Evolutionary conservation across 2,113 vertebrate genomes (phyloP).

Genomic region (Solea senegalensis): DNA sequence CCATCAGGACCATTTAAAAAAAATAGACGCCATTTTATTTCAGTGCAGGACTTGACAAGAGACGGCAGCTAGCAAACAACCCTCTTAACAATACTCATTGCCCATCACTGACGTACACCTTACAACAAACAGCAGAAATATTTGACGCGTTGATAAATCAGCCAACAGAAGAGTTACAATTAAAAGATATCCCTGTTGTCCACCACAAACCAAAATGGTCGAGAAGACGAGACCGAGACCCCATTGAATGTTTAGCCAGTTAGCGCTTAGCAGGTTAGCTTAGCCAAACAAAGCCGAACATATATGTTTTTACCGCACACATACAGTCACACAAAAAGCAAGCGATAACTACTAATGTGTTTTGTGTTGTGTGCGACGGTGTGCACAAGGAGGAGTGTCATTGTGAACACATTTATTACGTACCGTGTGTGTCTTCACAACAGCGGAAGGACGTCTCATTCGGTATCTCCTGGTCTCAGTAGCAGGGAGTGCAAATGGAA

Average conservation of each 20-base stretch:
- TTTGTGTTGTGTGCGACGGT: background rate
- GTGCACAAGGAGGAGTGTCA: background rate
- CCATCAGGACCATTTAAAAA: conserved; percentile 23
- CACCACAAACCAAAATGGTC: conserved; percentile 57
- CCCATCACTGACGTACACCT: background rate
- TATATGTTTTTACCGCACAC: background rate
- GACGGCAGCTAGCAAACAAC: conserved; percentile 19
- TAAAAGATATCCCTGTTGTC: background rate
- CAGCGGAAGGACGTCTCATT: conserved; percentile 5
- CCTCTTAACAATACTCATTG: conserved; percentile 11
- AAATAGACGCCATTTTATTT: conserved; percentile 76
- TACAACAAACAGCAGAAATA: fast-evolving
- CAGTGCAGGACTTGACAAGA: background rate
- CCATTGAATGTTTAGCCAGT: conserved; percentile 21
- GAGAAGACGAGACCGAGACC: conserved; percentile 40
- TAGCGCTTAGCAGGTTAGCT: conserved; percentile 58
- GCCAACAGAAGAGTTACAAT: no score
- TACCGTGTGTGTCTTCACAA: background rate
- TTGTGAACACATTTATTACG: fast-evolving
- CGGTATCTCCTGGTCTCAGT: conserved; percentile 23
- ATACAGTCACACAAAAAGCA: fast-evolving
- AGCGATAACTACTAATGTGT: no score
- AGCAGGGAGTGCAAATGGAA: background rate
- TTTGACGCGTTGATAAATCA: no score
- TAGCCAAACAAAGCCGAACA: conserved; percentile 37